phyloP scores from a whole-genome alignment of 2,113 vertebrate species.

The Machaerirhynchus nigripectus region DNA sequence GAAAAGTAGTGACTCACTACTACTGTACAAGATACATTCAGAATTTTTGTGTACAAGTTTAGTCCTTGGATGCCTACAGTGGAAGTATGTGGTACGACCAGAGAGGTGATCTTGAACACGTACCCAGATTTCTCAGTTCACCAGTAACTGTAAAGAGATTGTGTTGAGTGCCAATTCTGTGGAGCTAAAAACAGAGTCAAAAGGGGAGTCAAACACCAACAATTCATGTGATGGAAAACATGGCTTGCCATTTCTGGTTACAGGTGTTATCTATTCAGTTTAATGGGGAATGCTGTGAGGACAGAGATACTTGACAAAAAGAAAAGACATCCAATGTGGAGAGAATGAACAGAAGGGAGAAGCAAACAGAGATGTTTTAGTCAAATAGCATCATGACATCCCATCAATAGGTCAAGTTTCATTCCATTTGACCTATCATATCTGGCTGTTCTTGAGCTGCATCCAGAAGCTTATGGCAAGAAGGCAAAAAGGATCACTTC shows the following conservation, averaged over 20 bases:
- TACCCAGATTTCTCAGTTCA: not conserved
- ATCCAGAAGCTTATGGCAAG: not conserved
- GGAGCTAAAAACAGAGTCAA: not conserved
- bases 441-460: not conserved
- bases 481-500: not conserved
- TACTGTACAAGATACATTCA: not conserved
- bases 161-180: too few species aligned
- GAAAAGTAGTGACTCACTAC: not conserved
- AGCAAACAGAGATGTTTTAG: not conserved
- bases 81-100: not conserved
- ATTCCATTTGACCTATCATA: not conserved
- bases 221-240: not conserved
- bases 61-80: not conserved
- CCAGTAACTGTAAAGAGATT: not conserved
- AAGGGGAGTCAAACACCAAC: not conserved
- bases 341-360: not conserved
- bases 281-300: not conserved
- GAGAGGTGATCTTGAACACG: not conserved
- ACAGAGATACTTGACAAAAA: not conserved
- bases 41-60: not conserved
- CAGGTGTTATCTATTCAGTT: accelerated
- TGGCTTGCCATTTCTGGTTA: accelerated
- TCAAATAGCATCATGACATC: not conserved
- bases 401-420: not conserved
- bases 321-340: not conserved